phyloP scores from a whole-genome alignment of 1,140 invertebrate species.

The Thaumetopoea pityocampa region DNA sequence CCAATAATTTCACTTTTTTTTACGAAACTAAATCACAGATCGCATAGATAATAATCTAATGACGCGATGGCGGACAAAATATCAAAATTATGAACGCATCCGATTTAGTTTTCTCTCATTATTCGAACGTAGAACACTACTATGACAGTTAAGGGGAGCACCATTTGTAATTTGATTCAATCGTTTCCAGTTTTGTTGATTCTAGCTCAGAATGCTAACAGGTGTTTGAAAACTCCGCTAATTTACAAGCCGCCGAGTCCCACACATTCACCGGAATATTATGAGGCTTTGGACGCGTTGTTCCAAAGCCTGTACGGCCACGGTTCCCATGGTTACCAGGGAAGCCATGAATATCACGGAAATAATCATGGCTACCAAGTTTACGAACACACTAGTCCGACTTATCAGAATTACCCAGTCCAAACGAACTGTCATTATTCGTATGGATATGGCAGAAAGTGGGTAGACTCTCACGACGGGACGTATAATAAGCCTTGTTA shows the following conservation, averaged over 20 bases:
- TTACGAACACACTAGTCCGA: constrained; percentile 1
- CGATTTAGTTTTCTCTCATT: too few species aligned
- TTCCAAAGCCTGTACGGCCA: constrained; percentile 44
- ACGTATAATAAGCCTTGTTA: constrained; percentile 29
- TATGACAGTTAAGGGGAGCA: constrained; percentile 43
- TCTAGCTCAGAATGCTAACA: constrained; percentile 53
- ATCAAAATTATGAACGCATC: too few species aligned
- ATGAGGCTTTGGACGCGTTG: constrained; percentile 52
- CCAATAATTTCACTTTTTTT: too few species aligned
- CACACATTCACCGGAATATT: constrained; percentile 55
- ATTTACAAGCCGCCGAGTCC: constrained; percentile 56
- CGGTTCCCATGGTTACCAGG: constrained; percentile 23
- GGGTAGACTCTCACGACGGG: constrained; percentile 10
- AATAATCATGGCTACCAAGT: constrained; percentile 2
- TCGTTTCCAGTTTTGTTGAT: constrained; percentile 56
- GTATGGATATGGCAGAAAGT: constrained; percentile 30
- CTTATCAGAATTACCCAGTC: neutral
- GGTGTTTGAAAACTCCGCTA: constrained; percentile 54
- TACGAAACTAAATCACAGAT: too few species aligned
- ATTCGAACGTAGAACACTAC: too few species aligned
- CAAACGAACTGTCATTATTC: constrained; percentile 6
- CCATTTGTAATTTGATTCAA: constrained; percentile 54
- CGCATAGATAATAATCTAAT: too few species aligned
- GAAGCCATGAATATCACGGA: constrained; percentile 2
- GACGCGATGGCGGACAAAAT: too few species aligned